These are phyloP conservation scores for Nomada ferruginata DNA, from an alignment of 2,888 invertebrate species.

Conservation along the genomic window DNA sequence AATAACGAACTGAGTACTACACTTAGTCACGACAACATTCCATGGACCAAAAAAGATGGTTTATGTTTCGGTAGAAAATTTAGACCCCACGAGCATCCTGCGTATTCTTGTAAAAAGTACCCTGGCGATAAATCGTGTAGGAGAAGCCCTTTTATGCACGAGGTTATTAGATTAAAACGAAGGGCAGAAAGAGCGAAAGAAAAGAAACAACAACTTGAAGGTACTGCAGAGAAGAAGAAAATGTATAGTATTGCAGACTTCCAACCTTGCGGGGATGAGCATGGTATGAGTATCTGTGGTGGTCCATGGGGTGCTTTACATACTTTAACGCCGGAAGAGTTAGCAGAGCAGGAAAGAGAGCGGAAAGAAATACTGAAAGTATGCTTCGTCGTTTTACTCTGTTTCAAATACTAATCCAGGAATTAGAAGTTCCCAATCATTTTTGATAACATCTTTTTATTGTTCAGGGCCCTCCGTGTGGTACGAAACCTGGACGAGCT, in stretches of 20 bases:
- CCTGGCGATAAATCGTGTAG: slow-evolving; percentile 67
- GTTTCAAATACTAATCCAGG: background rate
- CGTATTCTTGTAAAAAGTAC: slow-evolving; percentile 72
- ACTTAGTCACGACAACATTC: slow-evolving; percentile 70
- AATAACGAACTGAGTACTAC: slow-evolving; percentile 52
- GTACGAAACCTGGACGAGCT: slow-evolving; percentile 70
- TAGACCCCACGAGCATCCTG: slow-evolving; percentile 62
- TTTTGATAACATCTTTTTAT: background rate
- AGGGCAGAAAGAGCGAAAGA: slow-evolving; percentile 32
- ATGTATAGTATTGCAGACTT: slow-evolving; percentile 73
- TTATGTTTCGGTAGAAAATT: slow-evolving; percentile 75
- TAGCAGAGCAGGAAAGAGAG: slow-evolving; percentile 65
- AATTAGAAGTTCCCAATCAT: background rate
- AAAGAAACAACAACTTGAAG: slow-evolving; percentile 2
- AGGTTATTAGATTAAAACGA: slow-evolving; percentile 52
- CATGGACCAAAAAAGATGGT: slow-evolving; percentile 68
- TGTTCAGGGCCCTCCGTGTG: slow-evolving; percentile 72
- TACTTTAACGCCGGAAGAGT: slow-evolving; percentile 66
- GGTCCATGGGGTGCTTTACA: slow-evolving; percentile 73
- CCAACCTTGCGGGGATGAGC: slow-evolving; percentile 73
- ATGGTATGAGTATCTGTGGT: slow-evolving; percentile 71
- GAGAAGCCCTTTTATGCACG: slow-evolving; percentile 69
- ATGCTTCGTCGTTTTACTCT: background rate
- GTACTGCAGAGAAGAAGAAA: slow-evolving; percentile 45
- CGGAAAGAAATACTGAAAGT: slow-evolving; percentile 58